Evolutionary conservation across 2,113 vertebrate species (phyloP).

Genomic region (Syngnathus typhle): DNA sequence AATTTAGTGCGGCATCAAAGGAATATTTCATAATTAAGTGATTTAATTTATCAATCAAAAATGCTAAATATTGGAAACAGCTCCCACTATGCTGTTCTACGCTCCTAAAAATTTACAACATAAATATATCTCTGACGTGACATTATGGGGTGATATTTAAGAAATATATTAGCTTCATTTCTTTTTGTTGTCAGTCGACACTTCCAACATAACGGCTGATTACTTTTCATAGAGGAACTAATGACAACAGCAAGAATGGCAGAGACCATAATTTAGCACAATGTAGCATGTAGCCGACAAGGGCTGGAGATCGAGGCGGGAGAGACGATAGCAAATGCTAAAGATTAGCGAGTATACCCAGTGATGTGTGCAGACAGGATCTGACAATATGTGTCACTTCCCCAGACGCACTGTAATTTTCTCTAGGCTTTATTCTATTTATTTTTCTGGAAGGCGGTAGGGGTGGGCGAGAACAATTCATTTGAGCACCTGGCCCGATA

Average conservation of each 20-base stretch:
- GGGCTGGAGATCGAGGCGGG: constrained; percentile 2
- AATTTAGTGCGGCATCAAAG: no score
- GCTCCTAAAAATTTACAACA: no score
- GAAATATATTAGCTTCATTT: no score
- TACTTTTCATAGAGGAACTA: not conserved
- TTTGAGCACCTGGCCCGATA: constrained; percentile 45
- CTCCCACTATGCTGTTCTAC: no score
- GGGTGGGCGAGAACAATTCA: constrained; percentile 39
- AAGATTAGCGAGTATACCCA: constrained; percentile 39
- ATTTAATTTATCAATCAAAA: no score
- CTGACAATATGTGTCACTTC: constrained; percentile 28
- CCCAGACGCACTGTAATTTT: constrained; percentile 43
- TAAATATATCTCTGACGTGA: no score
- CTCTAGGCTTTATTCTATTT: constrained; percentile 26
- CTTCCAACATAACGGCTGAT: not conserved
- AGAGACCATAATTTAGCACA: not conserved
- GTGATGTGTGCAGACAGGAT: constrained; percentile 34
- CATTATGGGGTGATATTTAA: no score
- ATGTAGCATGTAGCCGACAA: not conserved
- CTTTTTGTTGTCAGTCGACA: not conserved
- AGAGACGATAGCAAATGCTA: constrained; percentile 30
- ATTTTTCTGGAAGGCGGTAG: not conserved
- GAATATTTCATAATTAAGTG: no score
- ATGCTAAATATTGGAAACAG: no score
- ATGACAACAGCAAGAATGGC: not conserved